These are phyloP conservation scores for Diprion similis DNA, from an alignment of 1,140 invertebrate genomes.

Conservation along the genomic window DNA sequence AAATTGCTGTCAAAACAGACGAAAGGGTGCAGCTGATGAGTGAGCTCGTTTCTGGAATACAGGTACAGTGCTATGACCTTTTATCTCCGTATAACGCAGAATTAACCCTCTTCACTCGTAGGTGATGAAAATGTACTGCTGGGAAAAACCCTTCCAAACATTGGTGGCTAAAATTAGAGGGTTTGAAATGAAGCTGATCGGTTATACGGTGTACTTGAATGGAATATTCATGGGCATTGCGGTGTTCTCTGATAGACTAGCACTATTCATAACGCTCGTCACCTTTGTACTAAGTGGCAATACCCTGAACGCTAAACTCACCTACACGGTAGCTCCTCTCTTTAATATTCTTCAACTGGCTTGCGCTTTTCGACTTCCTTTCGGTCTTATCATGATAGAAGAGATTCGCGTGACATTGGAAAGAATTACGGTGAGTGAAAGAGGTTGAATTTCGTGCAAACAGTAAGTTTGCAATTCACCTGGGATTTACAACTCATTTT, in stretches of 20 bases:
- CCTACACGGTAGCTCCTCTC: slow-evolving; percentile 69
- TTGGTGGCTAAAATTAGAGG: slow-evolving; percentile 64
- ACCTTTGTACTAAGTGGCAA: slow-evolving; percentile 73
- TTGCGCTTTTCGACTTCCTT: slow-evolving; percentile 75
- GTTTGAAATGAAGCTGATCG: slow-evolving; percentile 73
- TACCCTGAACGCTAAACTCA: slow-evolving; percentile 71
- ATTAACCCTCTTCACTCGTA: slow-evolving; percentile 35
- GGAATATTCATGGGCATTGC: slow-evolving; percentile 74
- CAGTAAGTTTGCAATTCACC: not conserved
- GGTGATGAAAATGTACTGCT: slow-evolving; percentile 83
- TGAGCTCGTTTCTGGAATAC: slow-evolving; percentile 76
- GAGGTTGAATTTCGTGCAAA: not conserved
- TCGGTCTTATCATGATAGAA: slow-evolving; percentile 71
- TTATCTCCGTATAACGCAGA: not conserved
- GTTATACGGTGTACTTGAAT: slow-evolving; percentile 73
- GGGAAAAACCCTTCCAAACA: slow-evolving; percentile 74
- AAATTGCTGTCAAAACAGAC: slow-evolving; percentile 72
- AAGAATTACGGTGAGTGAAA: slow-evolving; percentile 54
- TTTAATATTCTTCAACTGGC: slow-evolving; percentile 71
- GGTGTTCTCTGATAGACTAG: slow-evolving; percentile 76
- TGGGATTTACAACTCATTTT: not conserved
- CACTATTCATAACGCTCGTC: slow-evolving; percentile 76
- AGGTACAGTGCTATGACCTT: slow-evolving; percentile 56
- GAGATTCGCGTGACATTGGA: slow-evolving; percentile 74
- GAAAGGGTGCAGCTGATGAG: slow-evolving; percentile 79